These are phyloP conservation scores for Sphinx pinastri DNA, from an alignment of 2,888 invertebrate species.

Conservation along the genomic window DNA sequence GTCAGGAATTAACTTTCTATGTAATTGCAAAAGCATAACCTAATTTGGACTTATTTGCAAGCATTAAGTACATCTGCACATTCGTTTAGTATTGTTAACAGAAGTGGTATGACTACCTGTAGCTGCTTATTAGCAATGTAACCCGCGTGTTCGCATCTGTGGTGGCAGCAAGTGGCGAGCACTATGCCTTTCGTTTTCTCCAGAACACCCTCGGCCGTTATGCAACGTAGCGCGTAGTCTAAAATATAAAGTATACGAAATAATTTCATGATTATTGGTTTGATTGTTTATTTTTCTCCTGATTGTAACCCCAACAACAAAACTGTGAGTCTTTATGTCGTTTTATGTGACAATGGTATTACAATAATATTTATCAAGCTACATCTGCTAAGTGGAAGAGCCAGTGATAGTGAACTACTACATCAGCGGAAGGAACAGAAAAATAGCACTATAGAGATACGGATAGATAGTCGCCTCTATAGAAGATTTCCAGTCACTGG, in stretches of 20 bases:
- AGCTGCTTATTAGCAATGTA: slow-evolving; percentile 78
- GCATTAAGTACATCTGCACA: background rate
- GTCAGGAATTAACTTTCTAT: too few relatives aligned
- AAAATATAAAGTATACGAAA: slow-evolving; percentile 28
- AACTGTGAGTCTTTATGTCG: too few relatives aligned
- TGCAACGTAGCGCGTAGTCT: slow-evolving; percentile 90
- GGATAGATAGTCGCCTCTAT: too few relatives aligned
- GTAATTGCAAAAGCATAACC: too few relatives aligned
- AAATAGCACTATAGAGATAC: too few relatives aligned
- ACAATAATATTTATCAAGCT: too few relatives aligned
- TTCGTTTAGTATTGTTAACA: background rate
- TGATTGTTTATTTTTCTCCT: too few relatives aligned
- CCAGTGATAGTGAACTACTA: background rate
- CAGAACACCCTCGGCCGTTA: slow-evolving; percentile 71
- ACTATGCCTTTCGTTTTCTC: slow-evolving; percentile 83
- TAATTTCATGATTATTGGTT: background rate
- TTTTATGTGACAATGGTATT: too few relatives aligned
- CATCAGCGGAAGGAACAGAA: too few relatives aligned
- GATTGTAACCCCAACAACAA: too few relatives aligned
- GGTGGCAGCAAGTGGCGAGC: slow-evolving; percentile 96
- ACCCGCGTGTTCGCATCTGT: slow-evolving; percentile 89
- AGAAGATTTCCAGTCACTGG: background rate
- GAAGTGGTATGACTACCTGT: slow-evolving; percentile 43
- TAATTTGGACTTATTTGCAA: background rate
- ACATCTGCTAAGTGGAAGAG: too few relatives aligned